Evolutionary conservation across 1,140 invertebrate species (phyloP), one percentile per base, ranked within the genome.

Genomic region (Daktulosphaira vitifoliae): DNA sequence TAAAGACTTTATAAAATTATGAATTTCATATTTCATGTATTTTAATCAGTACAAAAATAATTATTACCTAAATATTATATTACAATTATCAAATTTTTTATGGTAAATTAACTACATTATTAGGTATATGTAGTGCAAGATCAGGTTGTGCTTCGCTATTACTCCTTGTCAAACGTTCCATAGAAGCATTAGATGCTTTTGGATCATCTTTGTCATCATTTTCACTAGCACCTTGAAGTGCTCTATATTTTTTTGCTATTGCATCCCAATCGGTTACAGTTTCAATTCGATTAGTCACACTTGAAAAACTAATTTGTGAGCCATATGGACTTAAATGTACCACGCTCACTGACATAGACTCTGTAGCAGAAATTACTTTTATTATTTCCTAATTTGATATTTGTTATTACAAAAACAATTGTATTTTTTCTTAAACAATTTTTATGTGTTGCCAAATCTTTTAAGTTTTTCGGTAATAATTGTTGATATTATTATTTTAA

Each of bases 231-330:
- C 88, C 84, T 72, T 84, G 83, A 1, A 93, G 76, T 0, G 85
- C 84, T n/a, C 89, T 80, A 73, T 93, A 95, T 71, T 91, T 91
- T 74, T 88, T 88, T 8, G 89, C 85, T 25, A 95, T 92, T 1
- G 83, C 78, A 69, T 90, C 86, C 92, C 92, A 95, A 73, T 95
- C 90, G 4, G 90, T 86, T 0, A 94, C 89, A 70, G 89, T 92
- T 73, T 94, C 91, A 65, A 94, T 90, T 67, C 86, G 80, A 15
- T 81, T 86, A 62, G 79, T 75, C 46, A 80, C 76, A 70, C 84
- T 81, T 69, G 82, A 81, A 72, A 90, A 88, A 69, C 88, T 90
- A 50, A 89, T 72, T 71, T 89, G 89, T 2, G 87, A 90, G 25
- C 87, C 88, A n/a, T 89, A 73, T 1, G 86, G 86, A 73, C 85